These are phyloP conservation scores for Conopomorpha cramerella DNA, from an alignment of 1,140 invertebrate species.

Conservation along the genomic window DNA sequence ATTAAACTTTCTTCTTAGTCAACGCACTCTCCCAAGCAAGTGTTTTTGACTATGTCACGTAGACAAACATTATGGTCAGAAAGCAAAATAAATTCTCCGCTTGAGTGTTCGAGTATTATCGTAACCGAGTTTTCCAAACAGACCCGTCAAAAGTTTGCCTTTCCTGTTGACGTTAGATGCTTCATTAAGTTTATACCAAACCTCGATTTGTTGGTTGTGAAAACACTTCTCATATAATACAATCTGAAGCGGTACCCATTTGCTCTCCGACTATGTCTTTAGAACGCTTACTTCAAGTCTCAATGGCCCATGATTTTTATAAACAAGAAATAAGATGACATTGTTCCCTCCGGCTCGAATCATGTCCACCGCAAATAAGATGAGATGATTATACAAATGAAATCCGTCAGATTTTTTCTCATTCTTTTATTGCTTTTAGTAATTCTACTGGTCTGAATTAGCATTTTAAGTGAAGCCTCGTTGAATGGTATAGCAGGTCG, in stretches of 20 bases:
- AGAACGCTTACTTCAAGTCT: no score
- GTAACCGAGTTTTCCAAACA: slow-evolving; percentile 21
- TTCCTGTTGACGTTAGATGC: slow-evolving; percentile 23
- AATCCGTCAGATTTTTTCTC: no score
- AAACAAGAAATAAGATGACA: no score
- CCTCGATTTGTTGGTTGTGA: slow-evolving; percentile 18
- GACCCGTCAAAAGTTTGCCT: slow-evolving; percentile 12
- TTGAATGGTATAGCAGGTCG: slow-evolving; percentile 13
- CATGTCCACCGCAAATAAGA: no score
- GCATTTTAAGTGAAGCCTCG: slow-evolving; percentile 21
- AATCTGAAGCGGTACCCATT: not conserved
- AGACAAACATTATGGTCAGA: not conserved
- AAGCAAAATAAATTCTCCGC: slow-evolving; percentile 5
- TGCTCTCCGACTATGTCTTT: no score
- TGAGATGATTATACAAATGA: no score
- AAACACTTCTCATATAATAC: slow-evolving; percentile 7
- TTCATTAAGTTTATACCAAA: slow-evolving; percentile 37
- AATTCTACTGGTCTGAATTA: slow-evolving; percentile 24
- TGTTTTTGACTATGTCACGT: no score
- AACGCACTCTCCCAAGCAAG: no score
- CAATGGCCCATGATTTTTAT: no score
- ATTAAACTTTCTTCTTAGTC: no score
- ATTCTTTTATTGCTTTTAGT: slow-evolving; percentile 21
- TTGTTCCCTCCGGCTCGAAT: no score
- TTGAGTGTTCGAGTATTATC: no score